Base-by-base conservation (phyloP, 2,113 vertebrate species). In the Chaenogobius annularis region DNA sequence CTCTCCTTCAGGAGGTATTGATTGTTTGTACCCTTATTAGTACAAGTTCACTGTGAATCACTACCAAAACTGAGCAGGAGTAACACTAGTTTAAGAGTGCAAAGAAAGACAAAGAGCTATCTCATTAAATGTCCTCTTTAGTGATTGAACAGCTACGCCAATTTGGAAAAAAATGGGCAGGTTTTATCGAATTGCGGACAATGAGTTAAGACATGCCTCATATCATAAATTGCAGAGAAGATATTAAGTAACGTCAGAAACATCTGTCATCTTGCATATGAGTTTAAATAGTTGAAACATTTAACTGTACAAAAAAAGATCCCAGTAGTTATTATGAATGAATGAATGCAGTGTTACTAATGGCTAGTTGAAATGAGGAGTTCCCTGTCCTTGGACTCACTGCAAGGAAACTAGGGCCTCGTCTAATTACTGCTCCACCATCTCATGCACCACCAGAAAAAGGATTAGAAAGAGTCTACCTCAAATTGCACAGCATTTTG, bases 381-480 rank as follows among this genome's bases (percentile, higher is more conserved):
- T 88, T 82, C 87, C 85, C 66, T 37, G 37, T 55, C 84, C 73
- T 76, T 47, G 23, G 72, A 59, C 74, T 86, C 75, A 85, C 61
- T 67, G 20, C 70, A 44, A 52, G 67, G 56, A 63, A 70, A 67
- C 12, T 62, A 56, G 40, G 62, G 62, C 82, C 72, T 64, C 71
- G 43, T 64, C 77, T 75, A 66, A 66, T 83, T 82, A 73, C 44
- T 37, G 54, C 65, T 26, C 69, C 66, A 47, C 35, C 62, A 10
- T 67, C 58, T 76, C 56, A 23, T 20, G 50, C 55, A 22, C 67
- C 12, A 58, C 31, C 46, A 59, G 78, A 47, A 31, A 72, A 63
- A 65, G 66, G 56, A 75, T 75, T 46, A 67, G n/a, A n/a, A n/a
- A n/a, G 59, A 79, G 54, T 37, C 46, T 55, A 44, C 19, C 26